Evolutionary conservation across 2,113 vertebrate genomes (phyloP).

Genomic region (Acanthochromis polyacanthus): DNA sequence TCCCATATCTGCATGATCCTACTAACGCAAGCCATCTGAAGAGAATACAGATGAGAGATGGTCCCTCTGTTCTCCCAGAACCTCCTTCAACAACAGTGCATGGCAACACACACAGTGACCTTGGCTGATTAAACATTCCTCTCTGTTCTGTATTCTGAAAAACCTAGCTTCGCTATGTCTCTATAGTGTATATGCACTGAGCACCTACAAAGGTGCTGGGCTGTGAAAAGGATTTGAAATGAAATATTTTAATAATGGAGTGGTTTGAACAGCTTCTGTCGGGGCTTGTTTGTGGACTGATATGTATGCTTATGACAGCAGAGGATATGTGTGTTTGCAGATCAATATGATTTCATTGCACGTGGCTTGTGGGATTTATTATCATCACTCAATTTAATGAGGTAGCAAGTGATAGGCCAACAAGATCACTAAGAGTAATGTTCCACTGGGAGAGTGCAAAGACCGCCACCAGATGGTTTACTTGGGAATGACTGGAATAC

Average conservation of each 20-base stretch:
- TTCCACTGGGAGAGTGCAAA: constrained; percentile 66
- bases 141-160: constrained; percentile 56
- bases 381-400: constrained; percentile 82
- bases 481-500: constrained; percentile 70
- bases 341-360: constrained; percentile 77
- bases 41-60: constrained; percentile 81
- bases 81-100: constrained; percentile 62
- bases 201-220: constrained; percentile 56
- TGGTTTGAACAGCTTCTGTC: constrained; percentile 13
- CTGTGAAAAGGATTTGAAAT: constrained; percentile 63
- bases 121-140: constrained; percentile 78
- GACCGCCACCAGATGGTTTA: constrained; percentile 78
- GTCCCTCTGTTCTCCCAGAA: constrained; percentile 61
- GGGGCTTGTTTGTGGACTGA: constrained; percentile 48
- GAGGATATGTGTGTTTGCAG: constrained; percentile 47
- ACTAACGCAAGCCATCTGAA: constrained; percentile 75
- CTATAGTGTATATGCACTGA: constrained; percentile 38
- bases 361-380: constrained; percentile 74
- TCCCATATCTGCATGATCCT: constrained; percentile 78
- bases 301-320: constrained; percentile 43
- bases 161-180: constrained; percentile 36
- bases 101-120: constrained; percentile 74
- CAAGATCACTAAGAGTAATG: constrained; percentile 73
- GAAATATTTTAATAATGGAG: constrained; percentile 56
- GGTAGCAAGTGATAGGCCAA: constrained; percentile 76